Evolutionary conservation across 1,140 invertebrate species (phyloP).

Genomic region (Antheraea pernyi): DNA sequence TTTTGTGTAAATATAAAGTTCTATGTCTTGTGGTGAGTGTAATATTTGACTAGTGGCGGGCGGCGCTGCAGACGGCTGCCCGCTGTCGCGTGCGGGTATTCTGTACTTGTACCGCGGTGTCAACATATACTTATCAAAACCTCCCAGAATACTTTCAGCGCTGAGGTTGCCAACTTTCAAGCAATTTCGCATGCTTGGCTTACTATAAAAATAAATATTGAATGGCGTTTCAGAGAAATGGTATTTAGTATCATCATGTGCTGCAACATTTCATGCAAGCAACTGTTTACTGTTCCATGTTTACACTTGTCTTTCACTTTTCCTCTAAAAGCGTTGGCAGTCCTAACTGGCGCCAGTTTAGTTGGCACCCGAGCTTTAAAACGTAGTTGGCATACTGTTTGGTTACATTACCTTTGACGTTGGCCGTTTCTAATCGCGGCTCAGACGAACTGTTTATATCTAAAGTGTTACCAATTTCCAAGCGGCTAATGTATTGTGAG

Average conservation of each 20-base stretch:
- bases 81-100: conserved; percentile 9
- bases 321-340: not conserved
- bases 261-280: too few species aligned
- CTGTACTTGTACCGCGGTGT: too few species aligned
- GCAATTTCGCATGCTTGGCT: too few species aligned
- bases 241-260: too few species aligned
- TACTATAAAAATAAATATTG: too few species aligned
- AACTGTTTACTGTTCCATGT: too few species aligned
- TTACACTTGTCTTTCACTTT: not conserved
- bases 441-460: not conserved
- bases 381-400: not conserved
- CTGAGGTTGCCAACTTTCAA: not conserved
- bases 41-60: conserved; percentile 79
- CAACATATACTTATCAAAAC: too few species aligned
- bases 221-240: too few species aligned
- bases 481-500: too few species aligned
- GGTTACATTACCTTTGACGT: not conserved
- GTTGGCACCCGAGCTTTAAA: not conserved
- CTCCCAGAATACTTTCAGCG: not conserved
- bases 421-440: not conserved
- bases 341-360: too few species aligned
- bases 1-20: conserved; percentile 80
- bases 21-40: conserved; percentile 75
- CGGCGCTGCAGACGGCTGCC: conserved; percentile 36
- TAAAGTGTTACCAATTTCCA: not conserved